Conservation (phyloP, 37 sponge, comb jelly and placozoan genomes). For the Hormiphora californensis region DNA sequence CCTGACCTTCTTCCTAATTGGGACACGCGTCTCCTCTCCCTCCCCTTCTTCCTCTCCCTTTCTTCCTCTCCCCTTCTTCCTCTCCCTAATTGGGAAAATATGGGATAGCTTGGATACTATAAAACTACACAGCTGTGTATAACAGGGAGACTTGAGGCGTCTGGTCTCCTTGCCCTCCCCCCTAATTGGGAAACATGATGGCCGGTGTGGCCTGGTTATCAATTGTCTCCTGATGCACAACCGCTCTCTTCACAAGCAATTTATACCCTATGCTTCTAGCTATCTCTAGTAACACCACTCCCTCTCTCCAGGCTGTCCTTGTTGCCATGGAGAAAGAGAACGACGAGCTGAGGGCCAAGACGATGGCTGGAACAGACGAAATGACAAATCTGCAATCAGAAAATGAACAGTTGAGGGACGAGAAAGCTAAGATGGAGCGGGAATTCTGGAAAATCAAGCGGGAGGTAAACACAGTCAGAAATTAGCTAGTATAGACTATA, state of each 20-base stretch:
- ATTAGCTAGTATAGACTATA: too few species aligned
- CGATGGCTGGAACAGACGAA: neutral
- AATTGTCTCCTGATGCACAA: too few species aligned
- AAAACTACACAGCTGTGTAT: too few species aligned
- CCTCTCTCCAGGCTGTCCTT: neutral
- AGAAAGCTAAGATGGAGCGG: neutral
- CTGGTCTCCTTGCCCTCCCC: neutral
- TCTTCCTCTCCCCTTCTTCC: neutral
- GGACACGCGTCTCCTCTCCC: too few species aligned
- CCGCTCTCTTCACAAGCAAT: too few species aligned
- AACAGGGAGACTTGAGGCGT: neutral
- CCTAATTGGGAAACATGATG: too few species aligned
- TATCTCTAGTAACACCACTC: too few species aligned
- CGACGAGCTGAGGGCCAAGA: neutral
- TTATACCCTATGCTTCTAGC: too few species aligned
- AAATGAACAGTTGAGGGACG: neutral
- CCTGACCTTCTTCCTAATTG: too few species aligned
- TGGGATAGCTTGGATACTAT: too few species aligned
- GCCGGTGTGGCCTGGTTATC: too few species aligned
- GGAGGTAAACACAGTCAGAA: neutral
- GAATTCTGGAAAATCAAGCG: neutral
- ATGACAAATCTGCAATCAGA: neutral
- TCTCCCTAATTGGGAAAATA: neutral
- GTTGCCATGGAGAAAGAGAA: constrained; percentile 18
- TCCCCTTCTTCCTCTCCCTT: neutral